Conservation (phyloP, 2,888 invertebrate species). For the Drosophila ezoana region DNA sequence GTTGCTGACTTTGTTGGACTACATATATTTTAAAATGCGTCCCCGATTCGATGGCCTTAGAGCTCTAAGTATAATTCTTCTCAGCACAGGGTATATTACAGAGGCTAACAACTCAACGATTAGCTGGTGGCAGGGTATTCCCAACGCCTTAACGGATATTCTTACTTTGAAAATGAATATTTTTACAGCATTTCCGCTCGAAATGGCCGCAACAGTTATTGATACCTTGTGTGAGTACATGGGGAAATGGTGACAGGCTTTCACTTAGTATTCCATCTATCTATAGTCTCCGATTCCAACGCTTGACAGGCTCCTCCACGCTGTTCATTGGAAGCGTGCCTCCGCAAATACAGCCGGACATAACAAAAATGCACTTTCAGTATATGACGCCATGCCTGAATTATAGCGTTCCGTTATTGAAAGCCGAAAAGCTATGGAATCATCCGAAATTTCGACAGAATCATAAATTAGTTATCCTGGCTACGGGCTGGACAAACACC, state of each 20-base stretch:
- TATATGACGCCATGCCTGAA: constrained; percentile 77
- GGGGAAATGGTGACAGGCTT: neutral
- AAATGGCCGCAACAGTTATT: constrained; percentile 66
- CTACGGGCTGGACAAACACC: constrained; percentile 83
- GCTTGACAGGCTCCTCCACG: constrained; percentile 72
- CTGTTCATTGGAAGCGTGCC: constrained; percentile 62
- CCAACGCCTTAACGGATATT: constrained; percentile 55
- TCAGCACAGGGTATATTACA: neutral
- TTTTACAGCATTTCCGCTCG: constrained; percentile 74
- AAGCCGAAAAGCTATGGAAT: constrained; percentile 76
- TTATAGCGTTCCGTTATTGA: constrained; percentile 74
- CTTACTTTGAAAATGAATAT: constrained; percentile 72
- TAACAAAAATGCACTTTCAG: constrained; percentile 78
- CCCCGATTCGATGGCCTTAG: constrained; percentile 4
- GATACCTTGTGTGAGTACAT: constrained; percentile 73
- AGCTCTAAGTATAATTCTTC: constrained; percentile 11
- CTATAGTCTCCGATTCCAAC: neutral
- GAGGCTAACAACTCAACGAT: constrained; percentile 3
- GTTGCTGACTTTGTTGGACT: neutral
- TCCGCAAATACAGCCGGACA: constrained; percentile 75
- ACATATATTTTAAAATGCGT: constrained; percentile 11
- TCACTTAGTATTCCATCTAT: neutral
- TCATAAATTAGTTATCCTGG: constrained; percentile 79
- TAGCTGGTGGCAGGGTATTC: constrained; percentile 59
- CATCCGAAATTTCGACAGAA: constrained; percentile 72